Evolutionary conservation across 1,140 invertebrate species (phyloP).

Genomic region (Atta texana): DNA sequence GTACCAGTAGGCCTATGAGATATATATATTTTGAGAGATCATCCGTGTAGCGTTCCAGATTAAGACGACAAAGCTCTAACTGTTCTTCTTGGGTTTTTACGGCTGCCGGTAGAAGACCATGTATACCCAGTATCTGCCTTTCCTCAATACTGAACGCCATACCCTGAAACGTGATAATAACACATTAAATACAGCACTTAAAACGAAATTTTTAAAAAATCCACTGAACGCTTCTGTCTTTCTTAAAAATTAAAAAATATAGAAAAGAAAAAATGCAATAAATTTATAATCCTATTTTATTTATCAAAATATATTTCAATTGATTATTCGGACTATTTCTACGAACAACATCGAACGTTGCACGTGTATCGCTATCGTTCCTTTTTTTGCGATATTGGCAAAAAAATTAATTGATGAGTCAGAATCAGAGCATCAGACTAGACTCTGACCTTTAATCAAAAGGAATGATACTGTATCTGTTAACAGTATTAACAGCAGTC

Average conservation of each 20-base stretch:
- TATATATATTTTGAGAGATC: conserved; percentile 94
- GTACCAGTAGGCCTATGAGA: conserved; percentile 90
- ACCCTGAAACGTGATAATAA: conserved; percentile 87
- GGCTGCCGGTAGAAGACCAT: conserved; percentile 92
- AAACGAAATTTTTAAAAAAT: not conserved
- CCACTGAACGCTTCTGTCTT: too few relatives aligned
- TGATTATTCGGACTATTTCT: not conserved
- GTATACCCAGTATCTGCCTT: conserved; percentile 93
- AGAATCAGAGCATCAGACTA: not conserved
- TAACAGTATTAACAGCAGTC: not conserved
- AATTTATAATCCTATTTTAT: not conserved
- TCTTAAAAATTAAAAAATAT: not conserved
- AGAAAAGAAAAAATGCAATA: not conserved
- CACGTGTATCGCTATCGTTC: not conserved
- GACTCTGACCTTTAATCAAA: conserved; percentile 34
- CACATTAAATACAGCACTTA: not conserved
- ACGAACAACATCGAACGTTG: not conserved
- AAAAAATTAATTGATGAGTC: conserved; percentile 14
- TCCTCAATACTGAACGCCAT: conserved; percentile 95
- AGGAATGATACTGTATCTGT: not conserved
- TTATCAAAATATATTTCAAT: not conserved
- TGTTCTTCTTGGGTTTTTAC: conserved; percentile 95
- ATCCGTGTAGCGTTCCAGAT: conserved; percentile 90
- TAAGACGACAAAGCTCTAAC: conserved; percentile 90
- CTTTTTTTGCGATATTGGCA: not conserved